Evolutionary conservation across 2,888 invertebrate species (phyloP).

Genomic region (Poecilus cupreus): DNA sequence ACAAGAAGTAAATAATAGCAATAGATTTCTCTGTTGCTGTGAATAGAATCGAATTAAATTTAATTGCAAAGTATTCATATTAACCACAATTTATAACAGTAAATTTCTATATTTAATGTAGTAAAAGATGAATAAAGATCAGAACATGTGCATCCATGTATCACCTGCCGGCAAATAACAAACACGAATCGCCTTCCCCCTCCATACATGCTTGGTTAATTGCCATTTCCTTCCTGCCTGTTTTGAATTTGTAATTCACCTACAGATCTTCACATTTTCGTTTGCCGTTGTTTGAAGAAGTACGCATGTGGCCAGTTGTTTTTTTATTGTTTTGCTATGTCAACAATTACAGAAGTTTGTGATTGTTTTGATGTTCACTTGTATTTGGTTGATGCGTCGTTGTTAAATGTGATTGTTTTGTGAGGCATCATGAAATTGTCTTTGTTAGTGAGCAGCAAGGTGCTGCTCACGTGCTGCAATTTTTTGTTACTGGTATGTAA

Average conservation of each 20-base stretch:
- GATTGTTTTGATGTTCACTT: constrained; percentile 11
- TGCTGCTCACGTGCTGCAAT: constrained; percentile 52
- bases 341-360: constrained; percentile 12
- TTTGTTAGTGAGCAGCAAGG: constrained; percentile 56
- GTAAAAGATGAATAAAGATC: constrained; percentile 26
- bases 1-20: not conserved
- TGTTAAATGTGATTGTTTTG: constrained; percentile 29
- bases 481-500: constrained; percentile 57
- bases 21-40: not conserved
- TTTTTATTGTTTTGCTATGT: constrained; percentile 27
- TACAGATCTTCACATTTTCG: constrained; percentile 45
- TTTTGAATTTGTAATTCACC: constrained; percentile 53
- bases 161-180: constrained; percentile 19
- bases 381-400: not conserved
- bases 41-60: not conserved
- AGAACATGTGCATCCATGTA: constrained; percentile 44
- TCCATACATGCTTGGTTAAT: constrained; percentile 70
- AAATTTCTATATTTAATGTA: not conserved
- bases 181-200: constrained; percentile 4
- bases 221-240: constrained; percentile 72
- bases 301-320: constrained; percentile 10
- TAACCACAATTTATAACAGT: constrained; percentile 1
- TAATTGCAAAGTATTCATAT: not conserved
- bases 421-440: constrained; percentile 46
- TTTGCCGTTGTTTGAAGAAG: constrained; percentile 16